Percentiles rank a stretch among this genome's conserved stretches.
phyloP scores from a whole-genome alignment of 2,113 vertebrate genomes.

The Camelus dromedarius region DNA sequence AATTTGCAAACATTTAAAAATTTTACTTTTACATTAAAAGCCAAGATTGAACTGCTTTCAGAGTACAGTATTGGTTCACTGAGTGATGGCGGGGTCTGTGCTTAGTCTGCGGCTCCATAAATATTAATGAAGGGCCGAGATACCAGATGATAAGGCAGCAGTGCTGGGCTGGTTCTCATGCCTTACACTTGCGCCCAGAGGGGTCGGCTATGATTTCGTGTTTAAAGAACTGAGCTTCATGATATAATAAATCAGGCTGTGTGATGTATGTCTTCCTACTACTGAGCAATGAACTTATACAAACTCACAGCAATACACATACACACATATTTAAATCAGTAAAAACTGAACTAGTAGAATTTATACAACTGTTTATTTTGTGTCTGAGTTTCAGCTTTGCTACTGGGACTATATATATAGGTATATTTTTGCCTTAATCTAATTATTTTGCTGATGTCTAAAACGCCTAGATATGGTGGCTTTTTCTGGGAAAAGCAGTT shows the following conservation, averaged over 20 bases:
- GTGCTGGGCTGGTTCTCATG: slow-evolving; percentile 49
- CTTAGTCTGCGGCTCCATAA: slow-evolving; percentile 38
- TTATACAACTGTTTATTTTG: slow-evolving; percentile 46
- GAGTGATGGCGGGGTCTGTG: background rate
- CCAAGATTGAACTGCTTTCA: slow-evolving; percentile 57
- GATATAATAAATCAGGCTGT: background rate
- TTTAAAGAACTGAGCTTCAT: background rate
- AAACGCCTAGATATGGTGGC: background rate
- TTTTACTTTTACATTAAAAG: slow-evolving; percentile 52
- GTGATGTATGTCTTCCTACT: slow-evolving; percentile 53
- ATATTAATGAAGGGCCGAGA: slow-evolving; percentile 59
- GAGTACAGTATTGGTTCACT: background rate
- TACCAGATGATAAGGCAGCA: background rate
- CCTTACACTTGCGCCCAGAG: background rate
- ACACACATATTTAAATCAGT: background rate
- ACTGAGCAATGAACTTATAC: background rate
- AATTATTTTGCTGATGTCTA: slow-evolving; percentile 49
- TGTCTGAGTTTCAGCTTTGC: slow-evolving; percentile 55
- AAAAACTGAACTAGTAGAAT: background rate
- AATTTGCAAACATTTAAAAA: background rate
- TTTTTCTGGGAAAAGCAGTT: background rate
- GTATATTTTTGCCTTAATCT: slow-evolving; percentile 10
- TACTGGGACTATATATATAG: background rate
- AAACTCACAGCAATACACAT: background rate
- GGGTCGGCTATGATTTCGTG: background rate